Base-by-base conservation (phyloP, 2,113 vertebrate species). In the Muscicapa adusta region DNA sequence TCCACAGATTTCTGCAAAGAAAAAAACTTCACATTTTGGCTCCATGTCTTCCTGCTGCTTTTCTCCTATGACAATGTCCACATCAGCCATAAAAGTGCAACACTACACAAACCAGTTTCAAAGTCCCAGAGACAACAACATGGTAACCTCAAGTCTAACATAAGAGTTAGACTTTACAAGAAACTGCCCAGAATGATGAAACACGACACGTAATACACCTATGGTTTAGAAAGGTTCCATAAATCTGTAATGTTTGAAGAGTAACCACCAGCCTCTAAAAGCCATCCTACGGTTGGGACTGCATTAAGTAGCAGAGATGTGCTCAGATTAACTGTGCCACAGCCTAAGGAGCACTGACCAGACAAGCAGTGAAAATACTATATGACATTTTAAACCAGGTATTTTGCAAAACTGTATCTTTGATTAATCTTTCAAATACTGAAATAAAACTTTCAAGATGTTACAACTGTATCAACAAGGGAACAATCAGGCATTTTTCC, bases 191-290 rank as follows among this genome's bases (percentile, higher is more conserved):
- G 22, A 84, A 77, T 28, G 4, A 34, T 22, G 17, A 47, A 66
- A 63, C 0, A 0, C 62, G n/a, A 71, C 38, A 60, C 2, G 2
- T 12, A 58, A 38, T 13, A 56, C 58, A 53, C 3, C 29, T 20
- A 9, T 1, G 1, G 1, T 31, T 67, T 38, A 60, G 18, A 85
- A 71, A 74, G 13, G 19, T 36, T 86, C 58, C 68, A 80, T 38
- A 29, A 51, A 88, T 36, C 33, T 5, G 1, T 45, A 33, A 57
- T 0, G 0, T 42, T 7, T 51, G 48, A 66, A 58, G 33, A 74
- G 28, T 6, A 71, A 62, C 47, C 10, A 45, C 12, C 56, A 78
- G 58, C 28, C 50, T 73, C 50, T 36, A 31, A 75, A 85, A 48
- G 71, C 33, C 33, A 36, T 43, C 29, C 36, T 61, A 34, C 3